phyloP scores from a whole-genome alignment of 2,888 invertebrate species.

The Idaea biselata region DNA sequence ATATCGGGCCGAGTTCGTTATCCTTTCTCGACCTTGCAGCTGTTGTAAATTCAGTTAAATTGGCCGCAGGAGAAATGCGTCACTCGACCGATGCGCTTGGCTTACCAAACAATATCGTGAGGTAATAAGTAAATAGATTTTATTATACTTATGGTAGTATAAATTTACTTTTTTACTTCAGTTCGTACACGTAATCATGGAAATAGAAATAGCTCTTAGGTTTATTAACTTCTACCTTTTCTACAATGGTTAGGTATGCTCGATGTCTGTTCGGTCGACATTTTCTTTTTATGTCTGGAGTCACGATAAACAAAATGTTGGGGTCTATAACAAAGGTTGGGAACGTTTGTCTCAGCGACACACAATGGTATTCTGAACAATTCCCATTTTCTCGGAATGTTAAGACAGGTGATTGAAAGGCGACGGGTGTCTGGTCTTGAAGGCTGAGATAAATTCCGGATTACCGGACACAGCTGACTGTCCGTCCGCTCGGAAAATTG shows the following conservation, averaged over 20 bases:
- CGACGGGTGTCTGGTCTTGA: constrained; percentile 52
- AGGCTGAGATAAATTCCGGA: constrained; percentile 57
- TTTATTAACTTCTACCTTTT: too few species aligned
- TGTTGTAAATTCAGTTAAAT: constrained; percentile 73
- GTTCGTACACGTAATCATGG: constrained; percentile 1
- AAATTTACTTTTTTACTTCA: constrained; percentile 14
- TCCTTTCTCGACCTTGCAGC: constrained; percentile 75
- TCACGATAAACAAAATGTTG: not conserved
- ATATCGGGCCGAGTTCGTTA: constrained; percentile 61
- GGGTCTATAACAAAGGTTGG: constrained; percentile 20
- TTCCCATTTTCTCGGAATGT: constrained; percentile 39
- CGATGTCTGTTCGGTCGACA: not conserved
- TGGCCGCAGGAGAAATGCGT: constrained; percentile 67
- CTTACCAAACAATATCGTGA: constrained; percentile 51
- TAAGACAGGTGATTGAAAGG: constrained; percentile 61
- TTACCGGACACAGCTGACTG: constrained; percentile 59
- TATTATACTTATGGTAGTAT: not conserved
- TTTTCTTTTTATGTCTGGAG: not conserved
- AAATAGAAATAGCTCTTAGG: not conserved
- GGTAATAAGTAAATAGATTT: constrained; percentile 30
- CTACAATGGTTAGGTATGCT: not conserved
- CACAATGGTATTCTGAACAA: constrained; percentile 41
- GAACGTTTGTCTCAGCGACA: constrained; percentile 37
- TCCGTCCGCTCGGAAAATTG: constrained; percentile 63
- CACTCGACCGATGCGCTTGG: constrained; percentile 66